Base-by-base conservation (phyloP, 2,888 invertebrate species). In the Lamellibrachia satsuma region DNA sequence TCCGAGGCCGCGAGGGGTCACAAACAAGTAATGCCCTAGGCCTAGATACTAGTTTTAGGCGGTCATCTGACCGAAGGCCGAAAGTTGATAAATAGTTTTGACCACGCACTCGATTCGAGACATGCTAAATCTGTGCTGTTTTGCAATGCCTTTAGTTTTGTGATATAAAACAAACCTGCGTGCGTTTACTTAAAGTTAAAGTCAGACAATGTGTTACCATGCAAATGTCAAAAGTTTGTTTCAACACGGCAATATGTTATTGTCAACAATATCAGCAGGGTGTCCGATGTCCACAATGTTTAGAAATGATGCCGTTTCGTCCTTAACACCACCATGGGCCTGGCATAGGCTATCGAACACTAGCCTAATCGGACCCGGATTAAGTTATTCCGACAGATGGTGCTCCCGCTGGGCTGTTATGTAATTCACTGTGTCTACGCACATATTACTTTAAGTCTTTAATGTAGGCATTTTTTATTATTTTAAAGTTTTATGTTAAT, bases 61-160 rank as follows among this genome's bases (percentile, higher is more conserved):
- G 75, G 75, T 15, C 22, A 0, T 15, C 75, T 75, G 75, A 75
- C 75, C 22, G 75, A 75, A 22, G 75, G 75, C 75, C 75, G 15
- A 75, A 75, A 11, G 75, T 75, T 75, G 75, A 75, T 22, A 15
- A 75, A 3, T 75, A 75, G 22, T 6, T 15, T 75, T 15, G 22
- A 75, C 75, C 22, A 75, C n/a, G 75, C 75, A 75, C 75, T 75
- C 75, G 75, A 75, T 75, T n/a, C 22, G 75, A 75, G 75, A 75
- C 75, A 75, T 75, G n/a, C 75, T 22, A 75, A 75, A 75, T 22
- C 75, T 15, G 15, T 75, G 75, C 6, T 60, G 22, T 75, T 75
- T 75, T 75, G 15, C 6, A 75, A 8, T 57, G 57, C 57, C 57
- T 57, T 11, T 57, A 7, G 9, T 57, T 15, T 57, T 11, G 57